phyloP scores from a whole-genome alignment of 2,797 vertebrate species.

The Scyliorhinus canicula region DNA sequence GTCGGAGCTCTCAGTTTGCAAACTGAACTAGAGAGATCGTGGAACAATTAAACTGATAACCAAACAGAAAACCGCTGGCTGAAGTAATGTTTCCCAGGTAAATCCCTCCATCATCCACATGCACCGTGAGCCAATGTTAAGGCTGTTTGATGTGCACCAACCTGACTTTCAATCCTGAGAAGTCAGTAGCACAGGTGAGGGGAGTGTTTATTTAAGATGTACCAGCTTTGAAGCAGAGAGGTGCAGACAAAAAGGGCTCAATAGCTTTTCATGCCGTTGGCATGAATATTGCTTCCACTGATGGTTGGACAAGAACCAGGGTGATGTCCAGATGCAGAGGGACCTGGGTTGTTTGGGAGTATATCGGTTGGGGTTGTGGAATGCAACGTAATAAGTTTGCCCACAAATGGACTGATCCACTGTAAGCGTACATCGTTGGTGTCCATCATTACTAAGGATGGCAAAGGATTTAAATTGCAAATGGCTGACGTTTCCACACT shows the following conservation, averaged over 20 bases:
- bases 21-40: neutral
- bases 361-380: neutral
- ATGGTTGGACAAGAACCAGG: neutral
- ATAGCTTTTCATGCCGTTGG: neutral
- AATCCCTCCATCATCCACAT: neutral
- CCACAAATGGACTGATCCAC: neutral
- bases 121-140: neutral
- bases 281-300: neutral
- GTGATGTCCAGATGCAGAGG: neutral
- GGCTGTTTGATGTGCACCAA: neutral
- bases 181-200: neutral
- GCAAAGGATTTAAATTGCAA: neutral
- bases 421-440: neutral
- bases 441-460: neutral
- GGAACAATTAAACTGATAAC: neutral
- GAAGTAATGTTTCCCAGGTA: neutral
- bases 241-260: neutral
- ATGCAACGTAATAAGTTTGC: neutral
- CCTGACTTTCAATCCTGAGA: neutral
- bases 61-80: neutral
- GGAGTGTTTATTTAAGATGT: neutral
- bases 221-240: neutral
- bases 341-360: neutral
- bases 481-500: neutral
- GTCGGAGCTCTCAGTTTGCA: neutral